A percentile compares a stretch with the other conserved stretches of the same genome.
Conservation (phyloP, 2,797 vertebrate species). For the Acanthurus tractus region DNA sequence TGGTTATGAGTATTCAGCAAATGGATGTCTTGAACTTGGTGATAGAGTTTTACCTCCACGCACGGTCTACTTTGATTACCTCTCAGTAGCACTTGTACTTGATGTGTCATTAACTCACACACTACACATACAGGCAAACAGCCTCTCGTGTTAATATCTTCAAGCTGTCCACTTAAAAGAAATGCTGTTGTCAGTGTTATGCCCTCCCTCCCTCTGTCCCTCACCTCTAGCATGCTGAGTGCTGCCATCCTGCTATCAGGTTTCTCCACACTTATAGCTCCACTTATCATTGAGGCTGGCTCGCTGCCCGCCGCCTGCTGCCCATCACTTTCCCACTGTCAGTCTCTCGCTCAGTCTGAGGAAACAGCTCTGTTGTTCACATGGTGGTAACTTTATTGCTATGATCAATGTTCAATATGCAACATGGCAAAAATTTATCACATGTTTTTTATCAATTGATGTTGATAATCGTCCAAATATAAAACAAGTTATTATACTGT, state of each 20-base stretch:
- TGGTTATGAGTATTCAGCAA: constrained; percentile 1
- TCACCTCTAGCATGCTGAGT: constrained; percentile 80
- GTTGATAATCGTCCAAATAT: too few relatives aligned
- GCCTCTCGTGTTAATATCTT: constrained; percentile 68
- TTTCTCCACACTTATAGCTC: constrained; percentile 69
- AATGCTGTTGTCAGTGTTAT: constrained; percentile 71
- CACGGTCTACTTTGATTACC: constrained; percentile 60
- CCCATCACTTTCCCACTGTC: constrained; percentile 68
- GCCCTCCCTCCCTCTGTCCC: constrained; percentile 48
- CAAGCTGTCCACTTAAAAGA: constrained; percentile 76
- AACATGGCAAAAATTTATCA: background rate
- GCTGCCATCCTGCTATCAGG: constrained; percentile 82
- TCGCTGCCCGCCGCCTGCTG: constrained; percentile 71
- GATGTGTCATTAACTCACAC: constrained; percentile 53
- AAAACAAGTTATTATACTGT: background rate
- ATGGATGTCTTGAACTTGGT: constrained; percentile 42
- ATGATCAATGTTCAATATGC: constrained; percentile 3
- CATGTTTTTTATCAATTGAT: background rate
- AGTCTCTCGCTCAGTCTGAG: constrained; percentile 49
- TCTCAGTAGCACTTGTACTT: constrained; percentile 54
- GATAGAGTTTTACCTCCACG: constrained; percentile 65
- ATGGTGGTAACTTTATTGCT: constrained; percentile 31
- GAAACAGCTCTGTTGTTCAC: constrained; percentile 40
- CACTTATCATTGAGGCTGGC: constrained; percentile 79
- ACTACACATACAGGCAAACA: constrained; percentile 44